A percentile compares a stretch with the other conserved stretches of the same genome.
These are phyloP conservation scores for Brachypalpus laphriformis DNA, from an alignment of 2,888 invertebrate species.

Conservation along the genomic window DNA sequence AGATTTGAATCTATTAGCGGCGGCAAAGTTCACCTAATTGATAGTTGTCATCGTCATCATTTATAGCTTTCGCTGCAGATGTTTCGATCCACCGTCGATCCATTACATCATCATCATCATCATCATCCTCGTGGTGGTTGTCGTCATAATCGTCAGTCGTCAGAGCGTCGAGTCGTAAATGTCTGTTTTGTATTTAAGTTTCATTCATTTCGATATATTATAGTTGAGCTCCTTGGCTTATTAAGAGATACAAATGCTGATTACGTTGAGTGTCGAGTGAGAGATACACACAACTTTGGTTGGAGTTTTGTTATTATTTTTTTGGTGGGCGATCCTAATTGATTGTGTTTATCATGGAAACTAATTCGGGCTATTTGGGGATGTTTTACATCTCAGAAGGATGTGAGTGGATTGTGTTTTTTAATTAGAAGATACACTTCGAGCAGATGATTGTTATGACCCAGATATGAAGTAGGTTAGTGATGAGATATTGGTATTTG, in stretches of 20 bases:
- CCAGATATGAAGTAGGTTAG: constrained; percentile 49
- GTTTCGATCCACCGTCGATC: constrained; percentile 9
- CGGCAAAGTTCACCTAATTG: constrained; percentile 34
- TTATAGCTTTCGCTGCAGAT: constrained; percentile 7
- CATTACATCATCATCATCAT: constrained; percentile 16
- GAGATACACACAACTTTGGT: not conserved
- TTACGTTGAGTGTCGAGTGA: constrained; percentile 1
- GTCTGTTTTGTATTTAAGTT: constrained; percentile 21
- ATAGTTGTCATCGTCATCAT: constrained; percentile 39
- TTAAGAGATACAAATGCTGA: constrained; percentile 38
- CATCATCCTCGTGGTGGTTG: not conserved
- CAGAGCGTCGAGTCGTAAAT: not conserved
- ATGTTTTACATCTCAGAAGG: constrained; percentile 22
- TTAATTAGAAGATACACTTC: not conserved
- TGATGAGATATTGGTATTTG: constrained; percentile 43
- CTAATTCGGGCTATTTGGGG: constrained; percentile 40
- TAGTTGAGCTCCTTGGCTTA: not conserved
- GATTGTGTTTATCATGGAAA: constrained; percentile 37
- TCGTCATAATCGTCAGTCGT: constrained; percentile 21
- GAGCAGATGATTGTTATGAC: constrained; percentile 45
- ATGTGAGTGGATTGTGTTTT: constrained; percentile 1
- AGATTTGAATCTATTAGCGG: constrained; percentile 4
- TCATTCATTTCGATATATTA: constrained; percentile 4
- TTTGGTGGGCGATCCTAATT: constrained; percentile 19
- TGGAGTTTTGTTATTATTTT: not conserved